Base-by-base conservation (phyloP, 2,113 vertebrate genomes). In the Oreochromis spilurus region DNA sequence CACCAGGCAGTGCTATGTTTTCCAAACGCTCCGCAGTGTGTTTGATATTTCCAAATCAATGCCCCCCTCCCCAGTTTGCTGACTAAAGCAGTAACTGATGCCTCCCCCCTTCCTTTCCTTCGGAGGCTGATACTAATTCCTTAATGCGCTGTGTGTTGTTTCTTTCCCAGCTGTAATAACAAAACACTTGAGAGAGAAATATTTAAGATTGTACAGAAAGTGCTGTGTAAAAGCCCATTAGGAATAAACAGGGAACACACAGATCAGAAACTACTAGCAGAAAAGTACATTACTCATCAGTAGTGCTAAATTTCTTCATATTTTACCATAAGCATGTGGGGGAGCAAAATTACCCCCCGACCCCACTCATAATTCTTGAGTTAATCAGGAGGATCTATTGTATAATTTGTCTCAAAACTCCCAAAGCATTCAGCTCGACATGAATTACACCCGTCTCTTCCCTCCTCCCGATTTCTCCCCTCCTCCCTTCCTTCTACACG, bases 321-420 rank as follows among this genome's bases (percentile, higher is more conserved):
- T 85, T 84, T 88, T 87, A 87, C 54, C 60, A 70, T 54, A 7
- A 72, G 58, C 67, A 53, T 84, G 79, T 45, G 17, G 16, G 48
- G 70, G 70, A 84, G 67, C 21, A 65, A 72, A 81, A 86, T 78
- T n/a, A 24, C 79, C 77, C 52, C 43, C 65, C 81, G 1, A 58
- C 19, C 34, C 43, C 48, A 14, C 36, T 62, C 81, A 45, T 87
- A 77, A 79, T 65, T 91, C 79, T 75, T 31, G 84, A 88, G 85
- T 92, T 94, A 89, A 94, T 92, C 84, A 92, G 84, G 29, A 81
- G 36, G 53, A 91, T 92, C 79, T 86, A 58, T 83, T 86, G 88
- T 87, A 81, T 90, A 82, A 91, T 94, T 89, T 91, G 89, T 91
- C 79, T 92, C 82, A 26, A 84, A 77, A 77, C 36, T 88, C 89